Evolutionary conservation across 2,797 vertebrate species (phyloP).

Genomic region (Enteromius radiatus): DNA sequence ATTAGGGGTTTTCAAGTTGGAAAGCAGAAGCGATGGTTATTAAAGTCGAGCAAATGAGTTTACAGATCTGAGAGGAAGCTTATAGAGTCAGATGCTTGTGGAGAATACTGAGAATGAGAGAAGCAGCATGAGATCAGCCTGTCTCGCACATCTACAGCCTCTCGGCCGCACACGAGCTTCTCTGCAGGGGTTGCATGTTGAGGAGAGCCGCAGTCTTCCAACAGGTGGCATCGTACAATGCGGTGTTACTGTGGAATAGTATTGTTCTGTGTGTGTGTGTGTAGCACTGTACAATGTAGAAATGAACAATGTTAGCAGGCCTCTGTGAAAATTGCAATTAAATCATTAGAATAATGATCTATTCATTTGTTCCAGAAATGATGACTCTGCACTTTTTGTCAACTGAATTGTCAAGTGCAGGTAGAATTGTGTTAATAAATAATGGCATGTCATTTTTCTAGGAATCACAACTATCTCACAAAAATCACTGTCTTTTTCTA

Average conservation of each 20-base stretch:
- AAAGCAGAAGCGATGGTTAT: conserved; percentile 2
- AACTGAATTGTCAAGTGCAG: not conserved
- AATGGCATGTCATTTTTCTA: not conserved
- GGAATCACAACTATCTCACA: not conserved
- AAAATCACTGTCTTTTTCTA: not conserved
- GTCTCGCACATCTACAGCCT: conserved; percentile 13
- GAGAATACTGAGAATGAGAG: conserved; percentile 12
- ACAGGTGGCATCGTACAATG: not conserved
- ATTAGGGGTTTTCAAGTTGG: not conserved
- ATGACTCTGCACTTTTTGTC: not conserved
- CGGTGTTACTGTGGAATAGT: not conserved
- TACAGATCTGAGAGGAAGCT: not conserved
- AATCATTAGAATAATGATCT: not conserved
- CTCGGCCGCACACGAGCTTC: not conserved
- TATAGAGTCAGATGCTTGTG: not conserved
- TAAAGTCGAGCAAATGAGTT: not conserved
- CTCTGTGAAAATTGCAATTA: not conserved
- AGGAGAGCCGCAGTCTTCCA: not conserved
- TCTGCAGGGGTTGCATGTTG: conserved; percentile 5
- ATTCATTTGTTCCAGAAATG: not conserved
- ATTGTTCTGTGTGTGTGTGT: conserved; percentile 12
- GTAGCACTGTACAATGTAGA: not conserved
- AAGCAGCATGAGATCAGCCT: not conserved
- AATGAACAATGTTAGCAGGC: not conserved
- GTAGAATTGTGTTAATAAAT: not conserved